Base-by-base conservation (phyloP, 2,797 vertebrate genomes). In the Catamblyrhynchus diadema region DNA sequence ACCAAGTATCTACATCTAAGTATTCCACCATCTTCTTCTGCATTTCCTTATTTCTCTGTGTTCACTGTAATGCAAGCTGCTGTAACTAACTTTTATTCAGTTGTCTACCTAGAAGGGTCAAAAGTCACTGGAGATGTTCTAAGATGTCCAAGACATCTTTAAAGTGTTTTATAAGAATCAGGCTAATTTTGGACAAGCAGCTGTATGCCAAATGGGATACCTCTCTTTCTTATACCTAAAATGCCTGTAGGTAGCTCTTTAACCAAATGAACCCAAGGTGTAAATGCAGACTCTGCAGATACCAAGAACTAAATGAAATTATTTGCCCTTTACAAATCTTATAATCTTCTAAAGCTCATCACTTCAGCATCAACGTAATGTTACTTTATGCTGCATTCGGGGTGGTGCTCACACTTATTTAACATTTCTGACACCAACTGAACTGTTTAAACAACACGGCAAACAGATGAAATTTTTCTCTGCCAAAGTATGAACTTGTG, bases 321-420 rank as follows among this genome's bases (percentile, higher is more conserved):
- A 71, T 35, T 86, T 44, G 22, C 0, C 0, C 20, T 15, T 71
- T 75, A 19, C 1, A 0, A 47, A 22, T 71, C 11, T 25, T 73
- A 45, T 11, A 66, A 28, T 45, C 45, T 45, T 80, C 60, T 56
- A 48, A 90, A 65, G 15, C 11, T 74, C 61, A 32, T 20, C 20
- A 28, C 22, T 74, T 94, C 25, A 57, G 20, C 42, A 81, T 69
- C 47, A 78, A 22, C 8, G 35, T 37, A 37, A 22, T 24, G 25
- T 4, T 48, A 19, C 7, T 67, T 75, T 35, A 8, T 42, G 17
- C 20, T 61, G 11, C 14, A 10, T 47, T 79, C 0, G 0, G 14
- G 12, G 9, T 42, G 12, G 8, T 59, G 21, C 6, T 89, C 1
- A 15, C 10, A 37, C 20, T 62, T 28, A 56, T 9, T 70, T 57